These are phyloP conservation scores for Ryuthela nishihirai DNA, from an alignment of 2,888 invertebrate genomes.

Conservation along the genomic window DNA sequence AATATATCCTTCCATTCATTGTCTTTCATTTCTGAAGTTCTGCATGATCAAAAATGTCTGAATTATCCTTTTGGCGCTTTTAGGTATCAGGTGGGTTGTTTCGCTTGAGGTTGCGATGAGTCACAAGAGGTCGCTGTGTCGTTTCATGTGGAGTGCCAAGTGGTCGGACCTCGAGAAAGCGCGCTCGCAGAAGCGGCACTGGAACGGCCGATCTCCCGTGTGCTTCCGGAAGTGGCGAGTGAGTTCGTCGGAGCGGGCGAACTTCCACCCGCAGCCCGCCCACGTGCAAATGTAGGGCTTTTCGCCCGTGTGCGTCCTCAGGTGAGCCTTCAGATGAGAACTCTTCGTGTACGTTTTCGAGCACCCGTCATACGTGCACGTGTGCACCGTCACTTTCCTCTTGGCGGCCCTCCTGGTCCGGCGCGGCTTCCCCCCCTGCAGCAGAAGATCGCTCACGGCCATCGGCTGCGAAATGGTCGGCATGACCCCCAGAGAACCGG, in stretches of 20 bases:
- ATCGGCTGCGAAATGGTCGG: background rate
- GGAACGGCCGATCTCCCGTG: constrained; percentile 62
- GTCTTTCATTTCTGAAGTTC: no score
- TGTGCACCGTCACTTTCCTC: constrained; percentile 56
- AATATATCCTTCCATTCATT: no score
- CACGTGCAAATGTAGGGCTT: constrained; percentile 63
- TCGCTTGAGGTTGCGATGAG: no score
- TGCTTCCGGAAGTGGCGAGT: constrained; percentile 60
- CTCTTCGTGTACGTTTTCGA: constrained; percentile 61
- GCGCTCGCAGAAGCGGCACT: constrained; percentile 61
- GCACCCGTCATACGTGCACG: constrained; percentile 59
- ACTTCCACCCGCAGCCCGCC: constrained; percentile 61
- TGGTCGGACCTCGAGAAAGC: constrained; percentile 65
- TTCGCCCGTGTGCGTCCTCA: constrained; percentile 62
- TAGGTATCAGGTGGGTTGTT: no score
- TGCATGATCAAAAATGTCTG: no score
- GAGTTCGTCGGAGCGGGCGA: constrained; percentile 62
- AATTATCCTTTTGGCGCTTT: no score
- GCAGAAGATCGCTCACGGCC: background rate
- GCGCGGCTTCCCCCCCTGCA: background rate
- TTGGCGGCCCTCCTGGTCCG: constrained; percentile 47
- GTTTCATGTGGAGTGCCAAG: constrained; percentile 63
- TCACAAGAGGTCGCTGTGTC: constrained; percentile 51
- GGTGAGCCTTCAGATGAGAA: constrained; percentile 61
- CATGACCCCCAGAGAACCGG: no score